A percentile compares a stretch with the other conserved stretches of the same genome.
Conservation (phyloP, 2,888 invertebrate species). For the Leucoptera coffeella region DNA sequence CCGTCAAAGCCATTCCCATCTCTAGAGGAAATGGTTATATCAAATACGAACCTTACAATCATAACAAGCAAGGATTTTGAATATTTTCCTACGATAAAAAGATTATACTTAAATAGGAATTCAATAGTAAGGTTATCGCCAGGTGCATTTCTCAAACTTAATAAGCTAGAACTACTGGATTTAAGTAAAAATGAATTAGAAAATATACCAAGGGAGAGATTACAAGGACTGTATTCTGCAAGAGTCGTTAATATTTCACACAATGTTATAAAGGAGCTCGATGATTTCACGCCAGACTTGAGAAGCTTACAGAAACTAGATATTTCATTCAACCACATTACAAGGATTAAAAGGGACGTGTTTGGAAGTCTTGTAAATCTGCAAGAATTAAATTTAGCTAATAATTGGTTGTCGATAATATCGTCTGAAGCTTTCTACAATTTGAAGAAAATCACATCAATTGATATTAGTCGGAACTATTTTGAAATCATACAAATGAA, state of each 20-base stretch:
- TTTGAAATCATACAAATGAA: conserved; percentile 74
- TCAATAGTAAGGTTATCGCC: conserved; percentile 74
- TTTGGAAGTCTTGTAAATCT: conserved; percentile 73
- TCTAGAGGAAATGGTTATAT: conserved; percentile 77
- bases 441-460: conserved; percentile 64
- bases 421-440: conserved; percentile 73
- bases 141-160: conserved; percentile 73
- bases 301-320: conserved; percentile 73
- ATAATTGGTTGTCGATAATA: conserved; percentile 75
- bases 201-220: conserved; percentile 74
- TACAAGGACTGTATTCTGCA: conserved; percentile 70
- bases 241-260: conserved; percentile 75
- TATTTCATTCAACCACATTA: conserved; percentile 77
- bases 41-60: conserved; percentile 73
- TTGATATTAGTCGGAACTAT: conserved; percentile 80
- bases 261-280: conserved; percentile 74
- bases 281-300: conserved; percentile 75
- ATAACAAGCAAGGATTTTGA: conserved; percentile 82
- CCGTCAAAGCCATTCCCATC: conserved; percentile 65
- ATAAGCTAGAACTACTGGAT: conserved; percentile 71
- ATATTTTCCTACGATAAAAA: conserved; percentile 71
- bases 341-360: conserved; percentile 66
- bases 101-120: conserved; percentile 67
- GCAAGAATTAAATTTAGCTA: conserved; percentile 70
- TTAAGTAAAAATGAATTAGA: conserved; percentile 78